Evolutionary conservation across 2,113 vertebrate genomes (phyloP), one percentile per base, ranked within the genome.

Genomic region (Cygnus atratus): DNA sequence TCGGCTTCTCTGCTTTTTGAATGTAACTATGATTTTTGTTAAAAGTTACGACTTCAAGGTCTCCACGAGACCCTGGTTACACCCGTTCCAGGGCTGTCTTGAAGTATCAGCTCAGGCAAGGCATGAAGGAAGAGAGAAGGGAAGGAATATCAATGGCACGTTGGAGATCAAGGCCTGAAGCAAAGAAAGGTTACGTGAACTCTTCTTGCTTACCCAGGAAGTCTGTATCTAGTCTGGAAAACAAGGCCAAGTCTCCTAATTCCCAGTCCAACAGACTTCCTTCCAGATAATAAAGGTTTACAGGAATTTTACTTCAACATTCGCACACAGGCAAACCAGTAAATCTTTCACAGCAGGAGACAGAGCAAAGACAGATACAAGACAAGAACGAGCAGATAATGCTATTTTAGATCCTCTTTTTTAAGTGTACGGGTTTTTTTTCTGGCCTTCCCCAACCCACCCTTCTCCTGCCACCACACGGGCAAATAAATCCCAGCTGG

Each of bases 221-320:
- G 62, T 39, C 82, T 75, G 18, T 68, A 88, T 52, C 24, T 37
- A 55, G 77, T 59, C 46, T 87, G 39, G 61, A 86, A 92, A 26
- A 75, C n/a, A 72, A 83, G 58, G 33, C 55, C 84, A 92, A 85
- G 18, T 15, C 74, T 83, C 62, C 52, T 75, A 14, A 88, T 78
- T 90, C 76, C 80, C 86, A 92, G 76, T 65, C 35, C 78, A 86
- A 67, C 48, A 81, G 68, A 74, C 58, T 78, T 84, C 82, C 57
- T 85, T 90, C 80, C 92, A 94, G 68, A 54, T 75, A 93, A 87
- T 57, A 87, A 79, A 90, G 48, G 57, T 46, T 93, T 88, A 88
- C 76, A 90, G 68, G 85, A 88, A 92, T 94, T 85, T 44, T 10
- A 88, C 33, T 55, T 52, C 2, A 0, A 43, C 1, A 9, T 48